These are phyloP conservation scores for Eueides isabella DNA, from an alignment of 1,140 invertebrate species.

Conservation along the genomic window DNA sequence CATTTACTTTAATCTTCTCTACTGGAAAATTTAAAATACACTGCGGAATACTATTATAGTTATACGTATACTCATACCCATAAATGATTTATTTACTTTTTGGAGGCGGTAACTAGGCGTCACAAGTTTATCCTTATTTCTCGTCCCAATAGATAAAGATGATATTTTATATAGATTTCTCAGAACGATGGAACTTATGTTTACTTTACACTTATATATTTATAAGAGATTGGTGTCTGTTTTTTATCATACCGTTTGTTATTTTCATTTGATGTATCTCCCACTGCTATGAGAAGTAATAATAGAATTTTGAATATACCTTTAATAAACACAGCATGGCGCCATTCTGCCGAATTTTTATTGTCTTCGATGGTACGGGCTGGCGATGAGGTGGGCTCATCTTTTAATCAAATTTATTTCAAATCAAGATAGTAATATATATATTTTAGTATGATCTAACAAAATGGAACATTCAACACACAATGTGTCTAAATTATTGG, in stretches of 20 bases:
- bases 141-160: too few species aligned
- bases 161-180: background rate
- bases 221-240: background rate
- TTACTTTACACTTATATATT: too few species aligned
- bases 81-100: too few species aligned
- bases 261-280: background rate
- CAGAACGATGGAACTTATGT: background rate
- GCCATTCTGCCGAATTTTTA: background rate
- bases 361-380: background rate
- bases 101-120: too few species aligned
- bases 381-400: background rate
- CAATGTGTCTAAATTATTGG: too few species aligned
- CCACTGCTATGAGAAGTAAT: background rate
- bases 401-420: background rate
- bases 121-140: too few species aligned
- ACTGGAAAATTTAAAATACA: too few species aligned
- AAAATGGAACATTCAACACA: background rate
- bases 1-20: too few species aligned
- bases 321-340: background rate
- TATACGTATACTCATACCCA: too few species aligned
- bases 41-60: too few species aligned
- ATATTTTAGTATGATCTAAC: background rate
- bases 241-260: slow-evolving; percentile 11
- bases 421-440: background rate
- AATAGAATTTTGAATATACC: background rate